Conservation (phyloP, 2,113 vertebrate genomes). For the Lates calcarifer region DNA sequence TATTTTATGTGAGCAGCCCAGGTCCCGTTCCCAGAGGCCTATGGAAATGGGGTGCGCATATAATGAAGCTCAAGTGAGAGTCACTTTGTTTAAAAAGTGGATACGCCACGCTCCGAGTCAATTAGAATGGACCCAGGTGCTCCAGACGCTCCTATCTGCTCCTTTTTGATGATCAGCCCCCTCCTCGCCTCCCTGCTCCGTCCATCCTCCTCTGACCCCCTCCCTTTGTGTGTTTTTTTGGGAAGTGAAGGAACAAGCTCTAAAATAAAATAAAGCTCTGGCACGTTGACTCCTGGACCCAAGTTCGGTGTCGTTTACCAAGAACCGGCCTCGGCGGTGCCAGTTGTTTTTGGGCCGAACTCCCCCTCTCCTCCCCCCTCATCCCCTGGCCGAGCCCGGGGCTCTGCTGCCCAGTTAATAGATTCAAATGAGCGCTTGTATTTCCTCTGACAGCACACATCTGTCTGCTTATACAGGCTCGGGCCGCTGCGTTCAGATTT, state of each 20-base stretch:
- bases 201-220: not conserved
- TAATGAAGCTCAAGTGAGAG: conserved; percentile 81
- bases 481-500: conserved; percentile 26
- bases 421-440: conserved; percentile 80
- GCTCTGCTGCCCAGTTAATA: conserved; percentile 71
- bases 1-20: conserved; percentile 88
- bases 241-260: not conserved
- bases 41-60: conserved; percentile 84
- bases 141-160: conserved; percentile 45
- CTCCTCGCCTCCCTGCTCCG: not conserved
- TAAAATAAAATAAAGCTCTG: conserved; percentile 32
- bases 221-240: not conserved
- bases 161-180: conserved; percentile 18
- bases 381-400: conserved; percentile 17
- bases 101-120: conserved; percentile 70
- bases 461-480: conserved; percentile 71
- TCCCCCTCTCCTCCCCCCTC: not conserved
- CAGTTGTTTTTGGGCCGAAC: not conserved
- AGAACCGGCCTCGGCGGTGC: not conserved
- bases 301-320: not conserved
- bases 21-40: conserved; percentile 90
- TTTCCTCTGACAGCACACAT: conserved; percentile 82
- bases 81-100: conserved; percentile 82
- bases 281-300: conserved; percentile 30
- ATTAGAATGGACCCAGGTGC: conserved; percentile 82